These are phyloP conservation scores for Anguilla japonica DNA, from an alignment of 2,113 vertebrate species.

Conservation along the genomic window DNA sequence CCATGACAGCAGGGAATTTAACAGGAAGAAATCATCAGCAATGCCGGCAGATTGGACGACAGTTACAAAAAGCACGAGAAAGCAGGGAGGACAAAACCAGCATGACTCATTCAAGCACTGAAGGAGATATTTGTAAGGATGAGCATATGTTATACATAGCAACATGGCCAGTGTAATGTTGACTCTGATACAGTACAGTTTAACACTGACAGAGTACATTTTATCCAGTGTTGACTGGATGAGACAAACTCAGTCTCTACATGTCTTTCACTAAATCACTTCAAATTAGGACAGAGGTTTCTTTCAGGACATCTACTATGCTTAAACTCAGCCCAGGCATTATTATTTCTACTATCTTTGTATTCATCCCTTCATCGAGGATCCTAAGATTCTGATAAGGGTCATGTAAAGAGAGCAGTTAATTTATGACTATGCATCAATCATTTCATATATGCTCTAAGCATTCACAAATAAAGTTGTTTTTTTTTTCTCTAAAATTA, in stretches of 20 bases:
- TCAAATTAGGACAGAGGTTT: not conserved
- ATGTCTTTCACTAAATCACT: not conserved
- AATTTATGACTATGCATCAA: not conserved
- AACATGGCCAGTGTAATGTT: too few relatives aligned
- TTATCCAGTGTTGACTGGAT: too few relatives aligned
- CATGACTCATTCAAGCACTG: constrained; percentile 9
- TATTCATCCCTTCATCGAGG: not conserved
- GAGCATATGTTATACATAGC: not conserved
- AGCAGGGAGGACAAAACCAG: constrained; percentile 5
- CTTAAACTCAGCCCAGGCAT: not conserved
- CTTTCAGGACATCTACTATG: not conserved
- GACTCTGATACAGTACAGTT: too few relatives aligned
- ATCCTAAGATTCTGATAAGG: not conserved
- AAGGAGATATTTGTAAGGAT: not conserved
- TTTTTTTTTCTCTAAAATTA: not conserved
- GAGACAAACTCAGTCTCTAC: not conserved
- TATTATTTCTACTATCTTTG: not conserved
- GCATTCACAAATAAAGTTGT: not conserved
- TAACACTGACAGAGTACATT: too few relatives aligned
- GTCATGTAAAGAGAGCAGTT: not conserved
- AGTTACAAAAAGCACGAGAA: constrained; percentile 9
- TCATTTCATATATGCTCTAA: not conserved
- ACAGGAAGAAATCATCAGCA: constrained; percentile 38
- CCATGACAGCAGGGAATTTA: constrained; percentile 51
- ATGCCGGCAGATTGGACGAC: constrained; percentile 23